These are phyloP conservation scores for Myrmecophaga tridactyla DNA, from an alignment of 2,113 vertebrate genomes.

Conservation along the genomic window DNA sequence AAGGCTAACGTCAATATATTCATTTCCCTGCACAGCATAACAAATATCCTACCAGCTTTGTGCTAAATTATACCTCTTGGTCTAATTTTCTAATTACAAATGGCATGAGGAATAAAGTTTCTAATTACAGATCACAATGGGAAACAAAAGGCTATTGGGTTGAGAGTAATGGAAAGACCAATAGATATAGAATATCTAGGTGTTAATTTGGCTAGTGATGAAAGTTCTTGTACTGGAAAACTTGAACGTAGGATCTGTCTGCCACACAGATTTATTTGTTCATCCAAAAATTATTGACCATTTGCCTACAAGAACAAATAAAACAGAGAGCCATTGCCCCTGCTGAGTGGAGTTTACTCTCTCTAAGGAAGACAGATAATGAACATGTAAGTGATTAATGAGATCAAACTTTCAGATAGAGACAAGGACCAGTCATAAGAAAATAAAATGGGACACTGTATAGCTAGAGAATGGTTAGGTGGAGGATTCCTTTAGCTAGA, in stretches of 20 bases:
- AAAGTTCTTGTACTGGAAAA: background rate
- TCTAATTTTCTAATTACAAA: constrained; percentile 53
- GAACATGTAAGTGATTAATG: background rate
- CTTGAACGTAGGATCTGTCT: background rate
- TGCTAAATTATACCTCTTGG: constrained; percentile 42
- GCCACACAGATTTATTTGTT: background rate
- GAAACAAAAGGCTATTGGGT: constrained; percentile 15
- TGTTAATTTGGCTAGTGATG: background rate
- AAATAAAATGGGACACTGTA: background rate
- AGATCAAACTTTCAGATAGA: background rate
- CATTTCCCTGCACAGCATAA: background rate
- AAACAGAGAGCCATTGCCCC: background rate
- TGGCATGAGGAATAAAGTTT: constrained; percentile 41
- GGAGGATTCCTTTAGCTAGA: background rate
- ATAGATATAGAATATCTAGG: background rate
- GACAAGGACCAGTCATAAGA: background rate
- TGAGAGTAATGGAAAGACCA: background rate
- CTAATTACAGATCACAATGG: constrained; percentile 22
- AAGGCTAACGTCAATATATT: background rate
- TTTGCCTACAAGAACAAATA: background rate
- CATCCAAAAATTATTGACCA: background rate
- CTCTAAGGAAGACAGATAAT: background rate
- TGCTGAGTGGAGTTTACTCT: background rate
- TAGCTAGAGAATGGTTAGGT: background rate
- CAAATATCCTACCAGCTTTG: constrained; percentile 22